Percentiles rank a stretch among this genome's conserved stretches.
Conservation (phyloP, 92 coral and sea anemone genomes). For the Palythoa caribaeorum region DNA sequence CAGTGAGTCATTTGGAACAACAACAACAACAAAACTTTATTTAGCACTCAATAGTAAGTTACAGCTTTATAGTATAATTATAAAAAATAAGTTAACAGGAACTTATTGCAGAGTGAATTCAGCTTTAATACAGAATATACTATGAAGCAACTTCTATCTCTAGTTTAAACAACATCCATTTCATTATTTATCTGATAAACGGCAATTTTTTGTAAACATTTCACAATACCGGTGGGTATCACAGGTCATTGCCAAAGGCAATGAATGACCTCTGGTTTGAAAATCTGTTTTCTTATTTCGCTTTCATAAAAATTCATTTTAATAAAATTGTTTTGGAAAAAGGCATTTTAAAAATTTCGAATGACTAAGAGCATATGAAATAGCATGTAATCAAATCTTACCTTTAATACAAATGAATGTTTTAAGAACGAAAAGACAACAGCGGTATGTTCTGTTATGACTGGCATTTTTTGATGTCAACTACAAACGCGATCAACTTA, state of each 20-base stretch:
- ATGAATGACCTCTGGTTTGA: background rate
- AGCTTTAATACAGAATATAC: no score
- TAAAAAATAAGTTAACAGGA: no score
- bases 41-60: no score
- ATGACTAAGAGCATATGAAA: background rate
- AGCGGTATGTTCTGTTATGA: background rate
- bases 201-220: no score
- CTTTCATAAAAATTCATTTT: background rate
- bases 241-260: conserved; percentile 10
- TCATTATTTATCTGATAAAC: no score
- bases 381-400: background rate
- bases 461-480: conserved; percentile 23
- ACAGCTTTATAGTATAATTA: no score
- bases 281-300: conserved; percentile 18
- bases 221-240: no score
- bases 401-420: background rate
- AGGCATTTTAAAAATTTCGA: background rate
- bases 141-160: no score
- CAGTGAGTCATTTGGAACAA: no score
- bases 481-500: background rate
- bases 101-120: no score
- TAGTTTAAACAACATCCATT: no score
- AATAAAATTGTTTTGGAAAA: background rate
- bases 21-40: no score
- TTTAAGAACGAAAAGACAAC: conserved; percentile 1